Percentiles rank a stretch among this genome's conserved stretches.
These are phyloP conservation scores for Bombylius major DNA, from an alignment of 2,888 invertebrate species.

Conservation along the genomic window DNA sequence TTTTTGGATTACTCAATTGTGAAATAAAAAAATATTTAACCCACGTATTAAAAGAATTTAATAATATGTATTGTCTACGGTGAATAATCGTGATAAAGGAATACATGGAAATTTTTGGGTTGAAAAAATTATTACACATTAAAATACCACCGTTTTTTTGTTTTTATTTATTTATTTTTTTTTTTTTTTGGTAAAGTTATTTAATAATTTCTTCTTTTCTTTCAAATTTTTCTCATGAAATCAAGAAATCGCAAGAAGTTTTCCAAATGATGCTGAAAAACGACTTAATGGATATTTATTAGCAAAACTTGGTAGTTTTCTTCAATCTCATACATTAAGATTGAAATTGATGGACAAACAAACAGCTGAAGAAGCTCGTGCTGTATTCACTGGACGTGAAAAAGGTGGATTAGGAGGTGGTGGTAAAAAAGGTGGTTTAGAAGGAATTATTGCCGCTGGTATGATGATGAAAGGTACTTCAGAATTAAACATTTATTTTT, in stretches of 20 bases:
- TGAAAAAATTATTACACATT: too few relatives aligned
- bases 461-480: slow-evolving; percentile 47
- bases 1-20: too few relatives aligned
- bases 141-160: too few relatives aligned
- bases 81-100: too few relatives aligned
- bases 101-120: too few relatives aligned
- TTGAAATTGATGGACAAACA: slow-evolving; percentile 54
- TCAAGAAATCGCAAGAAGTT: slow-evolving; percentile 55
- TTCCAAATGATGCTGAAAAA: slow-evolving; percentile 63
- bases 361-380: slow-evolving; percentile 45
- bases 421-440: slow-evolving; percentile 41
- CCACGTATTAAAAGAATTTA: too few relatives aligned
- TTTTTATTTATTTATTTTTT: too few relatives aligned
- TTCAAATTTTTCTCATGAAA: too few relatives aligned
- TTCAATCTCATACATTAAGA: slow-evolving; percentile 61
- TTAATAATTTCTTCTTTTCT: too few relatives aligned
- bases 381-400: slow-evolving; percentile 43
- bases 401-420: slow-evolving; percentile 40
- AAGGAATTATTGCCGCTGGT: slow-evolving; percentile 42
- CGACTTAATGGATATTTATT: slow-evolving; percentile 62
- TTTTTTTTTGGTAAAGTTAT: too few relatives aligned
- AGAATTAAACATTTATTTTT: not conserved
- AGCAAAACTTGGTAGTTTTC: slow-evolving; percentile 55
- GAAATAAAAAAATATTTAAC: too few relatives aligned
- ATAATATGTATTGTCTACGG: too few relatives aligned